Base-by-base conservation (phyloP, 2,888 invertebrate genomes). In the Pinctada fucata region DNA sequence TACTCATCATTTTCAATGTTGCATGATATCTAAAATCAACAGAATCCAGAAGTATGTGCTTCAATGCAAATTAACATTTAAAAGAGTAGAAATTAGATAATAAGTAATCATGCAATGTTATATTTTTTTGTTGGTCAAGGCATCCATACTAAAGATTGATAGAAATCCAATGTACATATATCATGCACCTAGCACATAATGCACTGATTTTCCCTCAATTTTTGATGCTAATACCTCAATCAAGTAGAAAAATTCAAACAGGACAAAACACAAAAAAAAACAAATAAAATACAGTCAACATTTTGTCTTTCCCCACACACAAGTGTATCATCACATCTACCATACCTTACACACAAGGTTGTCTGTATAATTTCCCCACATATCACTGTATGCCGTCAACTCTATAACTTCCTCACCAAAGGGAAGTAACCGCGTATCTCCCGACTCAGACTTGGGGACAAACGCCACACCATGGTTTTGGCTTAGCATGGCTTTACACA, bases 291-390 rank as follows among this genome's bases (percentile, higher is more conserved):
- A 31, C 31, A 31, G 31, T 3, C 52, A 72, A 10, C 13, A 45
- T 13, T 49, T 3, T 3, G 2, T 45, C 5, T 31, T 45, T 31
- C 68, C 16, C 31, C 47, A 2, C 13, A 45, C 6, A 68, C 10
- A 68, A 68, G 47, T 16, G 3, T 6, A 45, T 69, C 47, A 48
- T n/a, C 47, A 69, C 47, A 13, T 48, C 48, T 51, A 5, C 16
- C 72, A 49, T 78, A 91, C 91, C 88, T 87, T 87, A 76, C 87
- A 88, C 31, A 87, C 82, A 31, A 92, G 71, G 45, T 82, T 87
- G 81, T 92, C 92, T 5, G 78, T 74, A 81, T 92, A 92, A 3
- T 79, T 76, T 4, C 92, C 92, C 92, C 92, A 92, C 89, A 92
- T 91, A 80, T 92, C 89, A 78, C 84, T 85, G 82, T 84, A 90